phyloP scores from a whole-genome alignment of 1,140 invertebrate species.

The Apocrypta bakeri region DNA sequence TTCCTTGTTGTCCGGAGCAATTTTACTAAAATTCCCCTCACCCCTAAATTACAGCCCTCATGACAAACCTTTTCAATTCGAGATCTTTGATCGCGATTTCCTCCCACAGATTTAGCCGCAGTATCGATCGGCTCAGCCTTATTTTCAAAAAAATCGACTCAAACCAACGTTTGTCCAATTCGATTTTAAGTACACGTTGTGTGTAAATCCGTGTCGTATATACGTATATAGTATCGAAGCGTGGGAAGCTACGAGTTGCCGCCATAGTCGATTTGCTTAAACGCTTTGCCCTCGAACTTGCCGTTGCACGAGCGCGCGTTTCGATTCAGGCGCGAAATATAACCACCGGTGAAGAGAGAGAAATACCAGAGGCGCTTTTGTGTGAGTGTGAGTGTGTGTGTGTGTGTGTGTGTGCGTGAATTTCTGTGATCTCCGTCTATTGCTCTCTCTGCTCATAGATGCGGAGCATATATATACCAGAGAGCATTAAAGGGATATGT shows the following conservation, averaged over 20 bases:
- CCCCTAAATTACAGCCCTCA: constrained; percentile 25
- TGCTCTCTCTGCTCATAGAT: not conserved
- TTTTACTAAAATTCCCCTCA: not conserved
- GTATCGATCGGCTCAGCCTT: not conserved
- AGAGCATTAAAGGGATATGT: not conserved
- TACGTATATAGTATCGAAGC: no score
- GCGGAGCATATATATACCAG: not conserved
- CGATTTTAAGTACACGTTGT: constrained; percentile 25
- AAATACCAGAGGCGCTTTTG: not conserved
- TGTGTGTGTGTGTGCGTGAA: not conserved
- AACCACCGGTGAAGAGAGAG: not conserved
- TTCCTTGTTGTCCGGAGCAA: not conserved
- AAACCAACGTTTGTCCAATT: constrained; percentile 23
- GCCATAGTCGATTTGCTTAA: constrained; percentile 37
- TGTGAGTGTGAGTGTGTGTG: not conserved
- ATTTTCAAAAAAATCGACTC: constrained; percentile 1
- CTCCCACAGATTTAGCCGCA: not conserved
- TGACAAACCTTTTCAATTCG: not conserved
- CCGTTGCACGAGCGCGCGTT: not conserved
- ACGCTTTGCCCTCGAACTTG: constrained; percentile 50
- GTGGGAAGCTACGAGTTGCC: constrained; percentile 26
- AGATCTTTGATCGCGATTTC: not conserved
- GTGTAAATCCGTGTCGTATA: no score
- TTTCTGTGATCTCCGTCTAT: not conserved
- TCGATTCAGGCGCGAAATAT: not conserved